Percentiles rank a stretch among this genome's conserved stretches.
Conservation (phyloP, 1,140 invertebrate genomes). For the Drosophila ananassae region DNA sequence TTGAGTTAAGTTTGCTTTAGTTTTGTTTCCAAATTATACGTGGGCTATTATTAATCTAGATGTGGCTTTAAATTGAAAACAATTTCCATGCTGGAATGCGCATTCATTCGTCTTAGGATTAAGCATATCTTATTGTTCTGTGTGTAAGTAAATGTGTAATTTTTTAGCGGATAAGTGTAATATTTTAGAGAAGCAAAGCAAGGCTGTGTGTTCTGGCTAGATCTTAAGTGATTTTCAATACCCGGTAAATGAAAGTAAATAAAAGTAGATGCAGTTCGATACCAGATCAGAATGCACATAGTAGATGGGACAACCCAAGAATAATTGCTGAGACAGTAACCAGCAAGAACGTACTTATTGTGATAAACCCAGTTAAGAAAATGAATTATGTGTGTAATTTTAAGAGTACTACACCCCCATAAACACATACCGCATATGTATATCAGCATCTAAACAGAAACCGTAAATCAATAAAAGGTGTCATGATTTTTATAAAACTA, state of each 20-base stretch:
- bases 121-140: constrained; percentile 32
- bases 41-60: constrained; percentile 41
- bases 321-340: constrained; percentile 59
- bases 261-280: constrained; percentile 22
- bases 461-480: constrained; percentile 81
- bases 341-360: constrained; percentile 78
- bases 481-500: constrained; percentile 76
- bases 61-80: constrained; percentile 71
- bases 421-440: constrained; percentile 16
- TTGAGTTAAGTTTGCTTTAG: background rate
- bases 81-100: constrained; percentile 13
- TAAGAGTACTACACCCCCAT: constrained; percentile 22
- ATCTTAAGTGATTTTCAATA: constrained; percentile 46
- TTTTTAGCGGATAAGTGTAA: constrained; percentile 68
- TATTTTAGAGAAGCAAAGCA: constrained; percentile 83
- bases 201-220: constrained; percentile 83
- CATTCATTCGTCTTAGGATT: constrained; percentile 27
- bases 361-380: constrained; percentile 72
- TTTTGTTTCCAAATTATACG: constrained; percentile 1
- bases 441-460: constrained; percentile 43
- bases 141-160: constrained; percentile 72
- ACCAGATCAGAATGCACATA: constrained; percentile 5
- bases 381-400: constrained; percentile 47
- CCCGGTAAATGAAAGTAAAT: constrained; percentile 12
- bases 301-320: constrained; percentile 11